These are phyloP conservation scores for Eupithecia inturbata DNA, from an alignment of 2,888 invertebrate species.

Conservation along the genomic window DNA sequence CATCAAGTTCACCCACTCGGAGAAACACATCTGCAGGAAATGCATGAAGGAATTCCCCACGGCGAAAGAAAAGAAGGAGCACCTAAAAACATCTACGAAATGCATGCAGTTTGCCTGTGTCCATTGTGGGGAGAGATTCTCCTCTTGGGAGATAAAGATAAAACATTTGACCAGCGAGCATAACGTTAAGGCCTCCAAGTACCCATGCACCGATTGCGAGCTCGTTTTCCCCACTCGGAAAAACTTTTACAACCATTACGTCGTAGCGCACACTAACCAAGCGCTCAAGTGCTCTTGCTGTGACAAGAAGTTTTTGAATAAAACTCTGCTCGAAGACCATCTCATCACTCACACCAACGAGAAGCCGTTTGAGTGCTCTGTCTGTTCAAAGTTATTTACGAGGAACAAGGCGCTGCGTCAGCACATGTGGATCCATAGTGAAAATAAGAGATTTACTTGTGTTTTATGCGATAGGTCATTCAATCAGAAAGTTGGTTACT, in stretches of 20 bases:
- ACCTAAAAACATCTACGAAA: slow-evolving; percentile 57
- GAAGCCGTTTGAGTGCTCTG: slow-evolving; percentile 34
- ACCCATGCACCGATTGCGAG: slow-evolving; percentile 46
- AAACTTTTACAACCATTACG: slow-evolving; percentile 34
- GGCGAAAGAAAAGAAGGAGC: slow-evolving; percentile 58
- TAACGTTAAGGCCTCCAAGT: slow-evolving; percentile 54
- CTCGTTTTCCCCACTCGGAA: slow-evolving; percentile 24
- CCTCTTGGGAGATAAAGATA: slow-evolving; percentile 70
- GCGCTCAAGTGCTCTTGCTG: slow-evolving; percentile 34
- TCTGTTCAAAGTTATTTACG: slow-evolving; percentile 36
- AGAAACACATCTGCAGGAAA: slow-evolving; percentile 63
- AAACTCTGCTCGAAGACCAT: slow-evolving; percentile 33
- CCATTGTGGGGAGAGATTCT: slow-evolving; percentile 68
- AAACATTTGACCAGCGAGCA: slow-evolving; percentile 64
- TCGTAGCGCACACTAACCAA: slow-evolving; percentile 30
- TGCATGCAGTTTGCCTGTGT: slow-evolving; percentile 70
- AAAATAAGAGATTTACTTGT: slow-evolving; percentile 46
- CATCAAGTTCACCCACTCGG: slow-evolving; percentile 63
- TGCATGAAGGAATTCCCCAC: slow-evolving; percentile 68
- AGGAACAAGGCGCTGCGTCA: slow-evolving; percentile 35
- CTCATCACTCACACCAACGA: slow-evolving; percentile 37
- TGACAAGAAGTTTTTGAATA: slow-evolving; percentile 28
- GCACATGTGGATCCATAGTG: slow-evolving; percentile 52
- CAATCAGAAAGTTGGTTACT: slow-evolving; percentile 50
- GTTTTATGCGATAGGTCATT: slow-evolving; percentile 47